Base-by-base conservation (phyloP, 2,888 invertebrate genomes). In the Beris morrisii region DNA sequence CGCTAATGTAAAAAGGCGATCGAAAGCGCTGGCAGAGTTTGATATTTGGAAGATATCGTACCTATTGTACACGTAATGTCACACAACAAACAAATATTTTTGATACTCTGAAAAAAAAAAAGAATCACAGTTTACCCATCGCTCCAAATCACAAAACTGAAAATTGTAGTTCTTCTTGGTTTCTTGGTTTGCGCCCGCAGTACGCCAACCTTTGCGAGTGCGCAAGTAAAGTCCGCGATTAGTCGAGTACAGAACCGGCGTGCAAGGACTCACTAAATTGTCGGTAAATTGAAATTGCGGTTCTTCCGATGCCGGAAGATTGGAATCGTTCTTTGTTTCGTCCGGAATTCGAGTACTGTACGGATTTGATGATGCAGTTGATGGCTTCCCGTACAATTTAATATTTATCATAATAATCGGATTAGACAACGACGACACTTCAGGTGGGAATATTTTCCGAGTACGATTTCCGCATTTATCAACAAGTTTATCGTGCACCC, bases 181-280 rank as follows among this genome's bases (percentile, higher is more conserved):
- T 31, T 65, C 57, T 11, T 31, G 38, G 22, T 15, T 52, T 22
- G 52, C 22, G 28, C 55, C 63, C 11, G 32, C 45, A 30, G 38
- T 50, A n/a, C 54, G 48, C 66, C 65, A 65, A 22, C 30, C 56
- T 52, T 74, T 73, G 3, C 73, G 66, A 38, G 74, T 69, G 13
- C 79, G 74, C 53, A 79, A 66, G 56, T 77, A 76, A 11, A 79
- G 70, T 1, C 79, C 79, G 13, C 79, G 75, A 69, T 76, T 78
- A 31, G 79, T 79, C 13, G 78, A 78, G 65, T 75, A 79, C 4
- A 79, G 68, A 6, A 79, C 74, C 28, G 79, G 79, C n/a, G 78
- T 79, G 30, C 73, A 72, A 46, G 72, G 74, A 72, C 75, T 59
- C 71, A 72, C 69, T 53, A 71, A 56, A 32, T 69, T 69, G 5